Evolutionary conservation across 2,797 vertebrate genomes (phyloP), one percentile per base, ranked within the genome.

Genomic region (Dendrocincla fuliginosa): DNA sequence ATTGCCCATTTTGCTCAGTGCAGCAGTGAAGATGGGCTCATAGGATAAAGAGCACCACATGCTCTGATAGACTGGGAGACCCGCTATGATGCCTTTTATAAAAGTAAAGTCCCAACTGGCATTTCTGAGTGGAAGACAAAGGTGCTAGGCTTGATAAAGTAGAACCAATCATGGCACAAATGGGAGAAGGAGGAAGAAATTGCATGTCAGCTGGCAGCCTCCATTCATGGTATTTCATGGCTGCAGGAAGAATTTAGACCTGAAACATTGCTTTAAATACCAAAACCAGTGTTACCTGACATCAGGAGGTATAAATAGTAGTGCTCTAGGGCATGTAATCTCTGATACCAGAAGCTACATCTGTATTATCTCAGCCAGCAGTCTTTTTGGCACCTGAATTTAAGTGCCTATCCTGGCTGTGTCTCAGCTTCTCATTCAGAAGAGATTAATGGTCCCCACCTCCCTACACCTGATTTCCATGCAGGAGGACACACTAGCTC

Each of bases 1-100:
- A 95, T 79, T 90, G 91, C 77, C 83, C 76, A 44, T 94, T 96
- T 95, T 95, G 86, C 71, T 96, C 82, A 64, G 46, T 15, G 60
- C 77, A 88, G 86, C 70, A 92, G 76, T 44, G 74, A 92, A 74
- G 84, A 95, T 49, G 85, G 78, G 70, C 60, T 90, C 10, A 5
- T 1, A 92, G 69, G 67, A 82, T 25, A 44, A 77, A 57, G 37
- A 88, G 63, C 18, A 50, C 75, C 79, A 60, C 88, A 79, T 63
- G 56, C 44, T 89, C 64, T 13, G 44, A 60, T 24, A 90, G 65
- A 82, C 63, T 59, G 61, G 0, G 41, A 77, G 90, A 92, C 71
- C 28, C 0, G 1, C 61, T 79, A 14, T 15, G 22, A 55, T 91
- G 93, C 2, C 9, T 90, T 95, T 77, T 49, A 0, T 60, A 78